phyloP scores from a whole-genome alignment of 2,113 vertebrate genomes.

The Emydura subglobosa region DNA sequence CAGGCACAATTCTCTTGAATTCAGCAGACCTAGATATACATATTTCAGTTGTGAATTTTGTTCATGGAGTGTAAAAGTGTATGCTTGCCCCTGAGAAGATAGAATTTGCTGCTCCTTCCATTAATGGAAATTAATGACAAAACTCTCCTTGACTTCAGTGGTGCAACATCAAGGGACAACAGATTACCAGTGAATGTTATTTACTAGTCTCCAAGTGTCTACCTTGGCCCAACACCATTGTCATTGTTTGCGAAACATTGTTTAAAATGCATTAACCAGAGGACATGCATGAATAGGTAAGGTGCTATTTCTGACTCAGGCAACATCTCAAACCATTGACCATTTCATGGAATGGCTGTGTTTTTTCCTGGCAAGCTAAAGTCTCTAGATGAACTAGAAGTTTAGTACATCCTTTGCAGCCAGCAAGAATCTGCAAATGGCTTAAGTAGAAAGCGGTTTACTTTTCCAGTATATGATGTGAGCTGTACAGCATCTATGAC shows the following conservation, averaged over 20 bases:
- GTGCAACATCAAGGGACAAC: neutral
- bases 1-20: rapidly evolving
- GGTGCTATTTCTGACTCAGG: neutral
- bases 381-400: neutral
- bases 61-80: rapidly evolving
- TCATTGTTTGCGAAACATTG: neutral
- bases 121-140: neutral
- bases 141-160: rapidly evolving
- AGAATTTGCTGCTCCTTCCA: neutral
- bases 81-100: neutral
- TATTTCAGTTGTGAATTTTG: neutral
- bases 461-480: neutral
- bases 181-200: rapidly evolving
- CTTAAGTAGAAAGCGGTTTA: neutral
- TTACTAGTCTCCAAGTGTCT: neutral
- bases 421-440: neutral
- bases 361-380: neutral
- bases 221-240: neutral
- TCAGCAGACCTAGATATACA: neutral
- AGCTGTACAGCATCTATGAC: neutral
- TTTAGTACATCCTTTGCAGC: neutral
- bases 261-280: neutral
- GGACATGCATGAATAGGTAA: neutral
- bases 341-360: neutral
- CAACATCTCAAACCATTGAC: neutral